Evolutionary conservation across 2,888 invertebrate species (phyloP), one percentile per base, ranked within the genome.

Genomic region (Leucoptera coffeella): DNA sequence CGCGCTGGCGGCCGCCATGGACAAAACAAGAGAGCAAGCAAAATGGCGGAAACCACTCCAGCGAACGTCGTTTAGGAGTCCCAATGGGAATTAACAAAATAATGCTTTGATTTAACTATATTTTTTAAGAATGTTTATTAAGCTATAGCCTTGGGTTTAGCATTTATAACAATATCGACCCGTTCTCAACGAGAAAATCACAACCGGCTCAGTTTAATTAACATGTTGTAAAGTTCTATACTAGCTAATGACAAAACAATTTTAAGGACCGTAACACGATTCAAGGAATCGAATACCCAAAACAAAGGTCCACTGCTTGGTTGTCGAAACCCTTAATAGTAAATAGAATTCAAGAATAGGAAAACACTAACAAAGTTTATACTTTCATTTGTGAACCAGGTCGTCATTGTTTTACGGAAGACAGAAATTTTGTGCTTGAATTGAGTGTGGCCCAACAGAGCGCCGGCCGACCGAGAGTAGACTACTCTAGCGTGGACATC

Each of bases 171-270:
- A 67, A 67, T 64, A 65, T 65, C 62, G 62, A 61, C 67, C 56
- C 69, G 69, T 67, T 69, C 56, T 58, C 59, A 69, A 69, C 69
- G 65, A 62, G 67, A 62, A 59, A 65, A 64, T 69, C 69, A 69
- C 69, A 69, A 69, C 69, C 69, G 62, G 67, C 65, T 62, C 60
- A 69, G 67, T 69, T 69, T 67, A 67, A 67, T 62, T 59, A 67
- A 65, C 65, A 64, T 61, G 65, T 67, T 67, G 67, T 69, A 67
- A 67, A 69, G 60, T 61, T 58, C 61, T 69, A 67, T 61, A 56
- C 69, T 69, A 69, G 52, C 67, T 69, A 69, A 55, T 56, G 65
- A 65, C 65, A 62, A 60, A 65, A 59, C 52, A 61, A 48, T 51
- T 65, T 60, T 45, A 17, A 17, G 9, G 6, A 17, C 6, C 6